Base-by-base conservation (phyloP, 2,113 vertebrate species). In the Delphinapterus leucas region DNA sequence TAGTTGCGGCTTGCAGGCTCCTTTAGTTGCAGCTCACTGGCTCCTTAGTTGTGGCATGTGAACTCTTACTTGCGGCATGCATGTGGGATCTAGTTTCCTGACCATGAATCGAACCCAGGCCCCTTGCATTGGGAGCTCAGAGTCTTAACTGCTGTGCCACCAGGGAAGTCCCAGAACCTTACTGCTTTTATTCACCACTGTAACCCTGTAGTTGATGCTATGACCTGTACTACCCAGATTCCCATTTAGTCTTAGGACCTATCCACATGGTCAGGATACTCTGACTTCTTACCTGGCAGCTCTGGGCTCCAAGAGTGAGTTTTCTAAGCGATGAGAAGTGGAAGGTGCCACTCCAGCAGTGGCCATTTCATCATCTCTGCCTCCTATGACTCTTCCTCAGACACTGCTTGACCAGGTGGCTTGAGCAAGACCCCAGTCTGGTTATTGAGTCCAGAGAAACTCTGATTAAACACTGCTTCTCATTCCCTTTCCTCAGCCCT, bases 311-410 rank as follows among this genome's bases (percentile, higher is more conserved):
- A 73, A 36, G 65, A 95, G 12, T 87, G 65, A 87, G 36, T 84
- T 25, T 70, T 77, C 38, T n/a, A 49, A 84, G 49, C 49, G 13
- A 25, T 77, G 77, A 68, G 67, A 89, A 63, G 31, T 84, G 26
- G 71, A 67, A 85, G 70, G n/a, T 93, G 58, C 70, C 99, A 98
- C 95, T 98, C 99, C 88, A 98, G 76, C 58, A 95, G 98, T 1
- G 98, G 99, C 97, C 99, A 99, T 82, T 99, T 99, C 97, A 98
- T 99, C 36, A 98, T 99, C 84, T 98, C 99, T 0, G 99, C 99
- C 0, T 99, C 99, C 93, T 99, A 99, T 60, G 99, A 99, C 98
- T 99, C 99, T 38, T 99, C 99, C 20, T 99, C 99, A 28, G 99
- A 99, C 95, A 99, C 98, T 0, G 97, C 99, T 71, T 99, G 98